A percentile compares a stretch with the other conserved stretches of the same genome.
Conservation (phyloP, 2,113 vertebrate genomes). For the Prionailurus viverrinus region DNA sequence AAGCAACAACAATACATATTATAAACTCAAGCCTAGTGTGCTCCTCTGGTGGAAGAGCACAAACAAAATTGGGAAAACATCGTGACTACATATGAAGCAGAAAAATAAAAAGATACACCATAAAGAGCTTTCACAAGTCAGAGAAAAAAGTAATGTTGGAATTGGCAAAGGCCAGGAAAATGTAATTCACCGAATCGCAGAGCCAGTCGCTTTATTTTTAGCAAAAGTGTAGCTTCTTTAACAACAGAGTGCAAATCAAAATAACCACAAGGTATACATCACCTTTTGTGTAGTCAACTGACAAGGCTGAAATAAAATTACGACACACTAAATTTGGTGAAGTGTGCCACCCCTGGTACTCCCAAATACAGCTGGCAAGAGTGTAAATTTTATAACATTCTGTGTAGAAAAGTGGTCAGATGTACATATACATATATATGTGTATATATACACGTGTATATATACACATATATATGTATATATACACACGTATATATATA, state of each 20-base stretch:
- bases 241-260: background rate
- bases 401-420: background rate
- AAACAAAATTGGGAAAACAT: background rate
- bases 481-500: background rate
- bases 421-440: background rate
- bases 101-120: background rate
- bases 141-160: background rate
- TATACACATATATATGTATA: too few species aligned
- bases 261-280: background rate
- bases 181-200: background rate
- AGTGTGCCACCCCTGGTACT: background rate
- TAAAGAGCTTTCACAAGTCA: background rate
- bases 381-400: background rate
- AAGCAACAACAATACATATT: background rate
- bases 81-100: background rate
- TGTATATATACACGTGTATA: rapidly evolving
- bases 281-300: background rate
- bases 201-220: background rate
- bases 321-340: background rate
- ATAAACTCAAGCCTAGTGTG: background rate
- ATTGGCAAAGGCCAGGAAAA: background rate
- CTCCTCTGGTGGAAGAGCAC: background rate
- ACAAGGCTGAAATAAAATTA: conserved; percentile 29
- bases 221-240: conserved; percentile 4
- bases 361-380: background rate